phyloP scores from a whole-genome alignment of 2,888 invertebrate species.

The Phaedon cochleariae region DNA sequence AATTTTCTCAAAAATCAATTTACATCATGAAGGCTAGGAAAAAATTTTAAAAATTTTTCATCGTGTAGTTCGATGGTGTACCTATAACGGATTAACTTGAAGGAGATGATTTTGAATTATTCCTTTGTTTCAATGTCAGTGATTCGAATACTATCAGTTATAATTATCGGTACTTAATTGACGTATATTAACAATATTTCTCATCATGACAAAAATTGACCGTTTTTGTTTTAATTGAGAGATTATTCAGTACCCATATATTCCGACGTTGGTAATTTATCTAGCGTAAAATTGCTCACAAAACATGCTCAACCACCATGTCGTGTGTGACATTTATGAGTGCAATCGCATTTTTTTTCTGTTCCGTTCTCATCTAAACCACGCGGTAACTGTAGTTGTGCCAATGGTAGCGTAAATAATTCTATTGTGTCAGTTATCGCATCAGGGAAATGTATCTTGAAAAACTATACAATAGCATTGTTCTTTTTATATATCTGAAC shows the following conservation, averaged over 20 bases:
- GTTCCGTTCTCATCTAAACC: slow-evolving; percentile 4
- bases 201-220: background rate
- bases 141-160: no score
- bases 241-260: background rate
- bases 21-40: no score
- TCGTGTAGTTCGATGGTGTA: no score
- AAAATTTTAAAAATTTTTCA: no score
- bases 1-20: no score
- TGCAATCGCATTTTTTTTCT: background rate
- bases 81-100: no score
- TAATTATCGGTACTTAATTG: no score
- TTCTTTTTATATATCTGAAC: no score
- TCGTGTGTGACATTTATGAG: background rate
- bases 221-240: background rate
- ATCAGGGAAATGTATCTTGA: background rate
- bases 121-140: no score
- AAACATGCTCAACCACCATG: background rate
- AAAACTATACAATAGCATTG: background rate
- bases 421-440: slow-evolving; percentile 17
- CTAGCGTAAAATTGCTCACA: background rate
- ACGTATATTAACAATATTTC: no score
- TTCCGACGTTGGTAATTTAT: background rate
- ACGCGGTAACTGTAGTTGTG: slow-evolving; percentile 24
- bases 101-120: no score
- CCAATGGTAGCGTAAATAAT: slow-evolving; percentile 34